These are phyloP conservation scores for Phengaris arion DNA, from an alignment of 2,888 invertebrate genomes.

Conservation along the genomic window DNA sequence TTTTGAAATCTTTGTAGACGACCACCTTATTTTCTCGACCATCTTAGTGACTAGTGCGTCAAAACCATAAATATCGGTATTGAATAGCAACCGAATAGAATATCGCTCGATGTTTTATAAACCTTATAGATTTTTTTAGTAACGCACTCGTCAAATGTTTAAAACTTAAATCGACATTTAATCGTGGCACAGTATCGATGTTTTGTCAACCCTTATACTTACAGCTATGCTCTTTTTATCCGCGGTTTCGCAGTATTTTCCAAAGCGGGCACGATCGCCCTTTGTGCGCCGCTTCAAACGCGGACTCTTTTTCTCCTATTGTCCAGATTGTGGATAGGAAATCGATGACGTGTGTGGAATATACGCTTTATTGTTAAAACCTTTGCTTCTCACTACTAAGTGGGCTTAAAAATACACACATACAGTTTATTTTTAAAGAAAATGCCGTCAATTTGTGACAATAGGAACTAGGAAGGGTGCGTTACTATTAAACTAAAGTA, in stretches of 20 bases:
- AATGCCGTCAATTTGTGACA: not conserved
- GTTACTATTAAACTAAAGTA: too few relatives aligned
- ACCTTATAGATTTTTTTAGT: too few relatives aligned
- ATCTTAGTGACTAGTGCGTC: too few relatives aligned
- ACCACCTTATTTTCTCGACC: too few relatives aligned
- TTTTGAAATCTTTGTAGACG: too few relatives aligned
- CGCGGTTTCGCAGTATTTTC: constrained; percentile 48
- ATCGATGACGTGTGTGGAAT: constrained; percentile 58
- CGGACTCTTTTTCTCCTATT: constrained; percentile 56
- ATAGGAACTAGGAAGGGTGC: too few relatives aligned
- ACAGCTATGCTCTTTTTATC: constrained; percentile 14
- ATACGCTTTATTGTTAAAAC: constrained; percentile 39
- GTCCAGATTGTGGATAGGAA: constrained; percentile 60
- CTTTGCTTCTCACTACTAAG: constrained; percentile 27
- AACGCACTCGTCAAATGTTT: too few relatives aligned
- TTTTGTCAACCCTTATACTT: not conserved
- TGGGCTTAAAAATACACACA: constrained; percentile 16
- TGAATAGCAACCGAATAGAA: too few relatives aligned
- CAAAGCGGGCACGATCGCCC: constrained; percentile 48
- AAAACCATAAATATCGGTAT: too few relatives aligned
- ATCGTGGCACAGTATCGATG: not conserved
- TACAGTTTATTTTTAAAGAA: not conserved
- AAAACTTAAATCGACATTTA: not conserved
- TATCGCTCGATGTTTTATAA: too few relatives aligned
- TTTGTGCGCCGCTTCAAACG: constrained; percentile 53